Evolutionary conservation across 2,888 invertebrate species (phyloP).

Genomic region (Chironomus tentans): DNA sequence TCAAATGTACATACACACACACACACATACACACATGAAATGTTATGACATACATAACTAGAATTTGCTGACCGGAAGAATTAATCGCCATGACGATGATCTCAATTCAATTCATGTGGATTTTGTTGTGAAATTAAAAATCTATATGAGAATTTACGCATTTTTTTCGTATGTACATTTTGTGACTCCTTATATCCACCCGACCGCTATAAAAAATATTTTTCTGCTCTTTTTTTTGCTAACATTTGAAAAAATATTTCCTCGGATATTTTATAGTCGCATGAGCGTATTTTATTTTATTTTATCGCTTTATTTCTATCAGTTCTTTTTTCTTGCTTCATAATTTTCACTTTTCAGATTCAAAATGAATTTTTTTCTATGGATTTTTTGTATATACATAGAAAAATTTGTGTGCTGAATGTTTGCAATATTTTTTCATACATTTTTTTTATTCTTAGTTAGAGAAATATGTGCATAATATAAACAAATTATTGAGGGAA

Average conservation of each 20-base stretch:
- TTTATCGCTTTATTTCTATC: background rate
- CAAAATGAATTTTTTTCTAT: background rate
- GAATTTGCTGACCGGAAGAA: background rate
- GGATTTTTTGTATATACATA: background rate
- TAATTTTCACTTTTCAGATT: background rate
- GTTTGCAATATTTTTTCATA: too few species aligned
- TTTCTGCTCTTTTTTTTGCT: background rate
- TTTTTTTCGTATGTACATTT: background rate
- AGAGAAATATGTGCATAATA: too few species aligned
- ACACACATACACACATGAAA: background rate
- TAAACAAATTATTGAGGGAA: too few species aligned
- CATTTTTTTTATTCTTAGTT: too few species aligned
- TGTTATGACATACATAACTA: background rate
- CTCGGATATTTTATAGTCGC: background rate
- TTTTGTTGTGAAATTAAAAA: background rate
- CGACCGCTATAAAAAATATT: background rate
- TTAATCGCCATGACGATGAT: slow-evolving; percentile 4
- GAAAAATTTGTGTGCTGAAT: too few species aligned
- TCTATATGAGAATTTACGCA: background rate
- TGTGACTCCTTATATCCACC: background rate
- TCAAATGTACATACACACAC: background rate
- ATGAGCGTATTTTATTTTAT: background rate
- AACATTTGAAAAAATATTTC: background rate
- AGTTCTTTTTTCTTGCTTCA: background rate
- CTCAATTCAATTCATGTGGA: background rate